Base-by-base conservation (phyloP, 2,888 invertebrate genomes). In the Ichneumoninae sp. region DNA sequence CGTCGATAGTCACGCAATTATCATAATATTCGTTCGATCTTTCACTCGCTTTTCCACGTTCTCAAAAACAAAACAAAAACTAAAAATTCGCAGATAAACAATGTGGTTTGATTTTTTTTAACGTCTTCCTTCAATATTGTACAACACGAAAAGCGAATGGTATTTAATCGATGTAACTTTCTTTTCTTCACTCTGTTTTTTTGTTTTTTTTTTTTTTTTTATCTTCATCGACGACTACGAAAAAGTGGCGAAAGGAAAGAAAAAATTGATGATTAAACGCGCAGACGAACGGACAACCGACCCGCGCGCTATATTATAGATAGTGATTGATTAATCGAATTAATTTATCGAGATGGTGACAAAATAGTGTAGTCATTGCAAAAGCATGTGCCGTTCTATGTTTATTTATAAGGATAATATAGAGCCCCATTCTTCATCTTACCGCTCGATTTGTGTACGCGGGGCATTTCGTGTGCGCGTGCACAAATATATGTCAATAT, bases 341-440 rank as follows among this genome's bases (percentile, higher is more conserved):
- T 77, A 74, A 57, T 54, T 75, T 65, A 62, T 72, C 22, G 47
- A 66, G 69, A 80, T 85, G 81, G 74, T 77, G 80, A 85, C 83
- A 86, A 86, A 81, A 86, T 86, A 85, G 84, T 79, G 78, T 81
- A 78, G 72, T 83, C 80, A 81, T 84, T 86, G 85, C 80, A 87
- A 83, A 87, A 87, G 86, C 87, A 85, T 82, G 85, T 87, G 87
- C 86, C 82, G 70, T 86, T 71, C 82, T 83, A 84, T 80, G 71
- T 80, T 70, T 65, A 76, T 80, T 76, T 72, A 80, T 83, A 72
- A 68, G 84, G 78, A 77, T 84, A 72, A 60, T 68, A 30, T 80
- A n/a, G 40, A 71, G 52, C 70, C 60, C 79, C 68, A 60, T 75
- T 52, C 62, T 33, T 44, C 70, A 40, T 66, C 33, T 62, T 19